Base-by-base conservation (phyloP, 2,113 vertebrate genomes). In the Microcebus jonahi region DNA sequence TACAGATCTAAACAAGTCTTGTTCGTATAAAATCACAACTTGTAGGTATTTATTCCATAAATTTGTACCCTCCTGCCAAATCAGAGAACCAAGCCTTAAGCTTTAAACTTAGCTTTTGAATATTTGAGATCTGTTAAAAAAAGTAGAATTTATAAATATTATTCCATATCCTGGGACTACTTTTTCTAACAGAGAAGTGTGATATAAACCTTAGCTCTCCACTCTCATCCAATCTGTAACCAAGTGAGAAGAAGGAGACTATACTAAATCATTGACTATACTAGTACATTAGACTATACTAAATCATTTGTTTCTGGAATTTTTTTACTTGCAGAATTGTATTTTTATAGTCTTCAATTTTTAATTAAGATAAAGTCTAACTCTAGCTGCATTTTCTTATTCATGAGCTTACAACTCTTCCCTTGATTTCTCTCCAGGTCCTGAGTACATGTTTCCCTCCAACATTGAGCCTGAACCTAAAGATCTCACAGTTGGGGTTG, bases 401-500 rank as follows among this genome's bases (percentile, higher is more conserved):
- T 73, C 50, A 15, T n/a, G 55, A 88, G 3, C 53, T 97, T 87
- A 29, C 14, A 67, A 75, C 23, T 65, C 55, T 92, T 91, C 3
- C 61, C 68, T 87, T 95, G 6, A 76, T 94, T 96, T 94, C 80
- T 92, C 29, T 79, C 85, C 45, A 98, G 98, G 96, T 97, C 96
- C 96, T 94, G 97, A 97, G 10, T 88, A 25, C 42, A 65, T 79
- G 20, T 94, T 99, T 34, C 97, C 98, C 20, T 96, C 98, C 83
- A 98, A 99, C 2, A 89, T 98, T 89, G 99, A 99, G 8, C 99
- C 99, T 0, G 99, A 99, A 84, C 99, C 99, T 67, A 98, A 98
- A 21, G 97, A 99, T 18, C 98, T 99, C 65, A 98, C 99, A 29
- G 97, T 99, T 81, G 99, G 99, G 9, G 99, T 99, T 70, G 98